Evolutionary conservation across 2,888 invertebrate species (phyloP).

Genomic region (Calliopum simillimum): DNA sequence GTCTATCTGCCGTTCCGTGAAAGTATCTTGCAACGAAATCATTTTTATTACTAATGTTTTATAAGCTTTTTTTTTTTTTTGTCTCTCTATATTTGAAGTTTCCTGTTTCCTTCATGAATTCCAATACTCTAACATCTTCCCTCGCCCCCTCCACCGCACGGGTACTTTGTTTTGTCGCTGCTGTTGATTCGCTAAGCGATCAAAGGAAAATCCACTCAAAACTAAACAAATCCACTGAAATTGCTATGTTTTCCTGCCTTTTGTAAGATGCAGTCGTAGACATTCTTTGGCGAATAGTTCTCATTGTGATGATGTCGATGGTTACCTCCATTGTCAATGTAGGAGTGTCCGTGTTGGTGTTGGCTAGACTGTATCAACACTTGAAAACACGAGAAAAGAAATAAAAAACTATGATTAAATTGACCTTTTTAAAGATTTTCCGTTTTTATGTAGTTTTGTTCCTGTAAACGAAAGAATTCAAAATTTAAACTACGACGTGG

Average conservation of each 20-base stretch:
- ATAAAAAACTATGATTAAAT: too few relatives aligned
- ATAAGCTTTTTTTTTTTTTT: too few relatives aligned
- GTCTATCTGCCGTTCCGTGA: slow-evolving; percentile 26
- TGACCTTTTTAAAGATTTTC: too few relatives aligned
- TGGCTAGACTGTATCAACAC: too few relatives aligned
- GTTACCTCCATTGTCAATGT: too few relatives aligned
- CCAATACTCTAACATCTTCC: background rate
- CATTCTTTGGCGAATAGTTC: too few relatives aligned
- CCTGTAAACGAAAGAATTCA: too few relatives aligned
- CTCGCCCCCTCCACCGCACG: slow-evolving; percentile 8
- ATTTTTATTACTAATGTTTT: slow-evolving; percentile 58
- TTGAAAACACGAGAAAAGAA: too few relatives aligned
- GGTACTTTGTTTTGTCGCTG: slow-evolving; percentile 25
- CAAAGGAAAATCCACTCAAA: slow-evolving; percentile 25
- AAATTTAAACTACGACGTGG: too few relatives aligned
- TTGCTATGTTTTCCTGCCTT: background rate
- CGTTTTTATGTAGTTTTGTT: too few relatives aligned
- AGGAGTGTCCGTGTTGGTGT: too few relatives aligned
- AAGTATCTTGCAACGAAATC: slow-evolving; percentile 49
- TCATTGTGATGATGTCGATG: too few relatives aligned
- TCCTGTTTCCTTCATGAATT: slow-evolving; percentile 43
- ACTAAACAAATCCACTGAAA: slow-evolving; percentile 22
- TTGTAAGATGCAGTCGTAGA: background rate
- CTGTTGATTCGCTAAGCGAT: slow-evolving; percentile 5
- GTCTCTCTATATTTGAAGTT: slow-evolving; percentile 43